A percentile compares a stretch with the other conserved stretches of the same genome.
These are phyloP conservation scores for Litoditis marina DNA, from an alignment of 2,888 invertebrate genomes.

Conservation along the genomic window DNA sequence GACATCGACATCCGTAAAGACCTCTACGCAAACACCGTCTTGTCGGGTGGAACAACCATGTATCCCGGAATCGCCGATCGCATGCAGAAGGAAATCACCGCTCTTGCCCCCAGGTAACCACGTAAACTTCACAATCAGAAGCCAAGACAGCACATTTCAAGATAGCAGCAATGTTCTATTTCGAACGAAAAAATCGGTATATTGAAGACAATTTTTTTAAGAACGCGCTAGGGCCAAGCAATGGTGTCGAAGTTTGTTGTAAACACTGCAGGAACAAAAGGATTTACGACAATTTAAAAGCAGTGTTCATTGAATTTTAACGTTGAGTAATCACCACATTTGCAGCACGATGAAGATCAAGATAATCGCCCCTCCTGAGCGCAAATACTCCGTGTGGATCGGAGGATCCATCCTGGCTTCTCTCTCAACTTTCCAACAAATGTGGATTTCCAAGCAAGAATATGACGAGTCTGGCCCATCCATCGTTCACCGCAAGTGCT, in stretches of 20 bases:
- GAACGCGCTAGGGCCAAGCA: too few species aligned
- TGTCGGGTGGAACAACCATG: constrained; percentile 72
- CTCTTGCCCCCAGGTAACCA: constrained; percentile 54
- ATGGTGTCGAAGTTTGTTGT: too few species aligned
- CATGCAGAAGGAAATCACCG: constrained; percentile 82
- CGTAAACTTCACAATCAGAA: too few species aligned
- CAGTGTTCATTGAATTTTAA: too few species aligned
- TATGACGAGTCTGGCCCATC: constrained; percentile 55
- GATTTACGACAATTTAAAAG: too few species aligned
- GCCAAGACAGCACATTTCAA: too few species aligned
- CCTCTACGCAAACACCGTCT: constrained; percentile 73
- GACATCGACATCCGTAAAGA: constrained; percentile 79
- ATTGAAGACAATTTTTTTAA: too few species aligned
- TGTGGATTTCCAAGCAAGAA: constrained; percentile 70
- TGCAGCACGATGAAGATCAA: constrained; percentile 69
- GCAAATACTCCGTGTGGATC: constrained; percentile 97
- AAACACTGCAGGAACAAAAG: too few species aligned
- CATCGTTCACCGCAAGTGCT: constrained; percentile 54
- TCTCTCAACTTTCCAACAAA: constrained; percentile 83
- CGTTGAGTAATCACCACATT: too few species aligned
- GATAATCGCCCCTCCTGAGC: constrained; percentile 72
- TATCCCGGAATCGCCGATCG: constrained; percentile 94
- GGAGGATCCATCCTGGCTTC: constrained; percentile 93
- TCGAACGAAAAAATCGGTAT: too few species aligned
- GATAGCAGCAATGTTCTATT: too few species aligned